Percentiles rank a stretch among this genome's conserved stretches.
Evolutionary conservation across 2,113 vertebrate species (phyloP).

Genomic region (Colaptes auratus): DNA sequence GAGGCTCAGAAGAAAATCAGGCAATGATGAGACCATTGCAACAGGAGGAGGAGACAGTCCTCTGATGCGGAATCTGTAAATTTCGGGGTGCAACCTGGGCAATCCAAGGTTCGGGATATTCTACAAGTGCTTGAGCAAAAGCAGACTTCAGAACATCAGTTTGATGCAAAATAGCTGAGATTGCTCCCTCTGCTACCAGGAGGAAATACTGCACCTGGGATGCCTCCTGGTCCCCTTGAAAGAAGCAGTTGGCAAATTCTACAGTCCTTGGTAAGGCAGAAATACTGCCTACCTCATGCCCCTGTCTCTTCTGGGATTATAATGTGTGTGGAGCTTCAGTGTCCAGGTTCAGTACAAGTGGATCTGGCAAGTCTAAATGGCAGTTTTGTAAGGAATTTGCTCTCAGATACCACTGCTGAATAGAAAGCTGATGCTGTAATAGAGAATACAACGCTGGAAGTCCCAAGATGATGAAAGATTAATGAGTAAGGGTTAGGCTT

Average conservation of each 20-base stretch:
- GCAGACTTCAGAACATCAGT: background rate
- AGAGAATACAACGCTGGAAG: conserved; percentile 28
- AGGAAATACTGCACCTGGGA: background rate
- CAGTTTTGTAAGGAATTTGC: conserved; percentile 15
- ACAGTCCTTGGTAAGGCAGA: background rate
- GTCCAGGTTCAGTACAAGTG: background rate
- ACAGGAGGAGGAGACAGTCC: conserved; percentile 45
- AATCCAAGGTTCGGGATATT: background rate
- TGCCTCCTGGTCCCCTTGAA: background rate
- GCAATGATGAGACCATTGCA: conserved; percentile 49
- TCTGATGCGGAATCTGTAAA: conserved; percentile 39
- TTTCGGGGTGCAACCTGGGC: conserved; percentile 51
- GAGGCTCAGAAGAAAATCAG: conserved; percentile 71
- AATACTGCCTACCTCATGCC: background rate
- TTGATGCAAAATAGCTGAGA: background rate
- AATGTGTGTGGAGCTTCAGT: background rate
- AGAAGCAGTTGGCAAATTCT: background rate
- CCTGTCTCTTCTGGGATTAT: background rate
- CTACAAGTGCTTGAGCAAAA: conserved; percentile 21
- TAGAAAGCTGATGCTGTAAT: conserved; percentile 45
- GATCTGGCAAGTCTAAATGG: background rate
- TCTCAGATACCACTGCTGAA: conserved; percentile 3
- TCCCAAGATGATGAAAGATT: conserved; percentile 70
- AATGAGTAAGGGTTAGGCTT: conserved; percentile 64
- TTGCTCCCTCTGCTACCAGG: background rate